phyloP scores from a whole-genome alignment of 1,140 invertebrate species.

The Phthorimaea operculella region DNA sequence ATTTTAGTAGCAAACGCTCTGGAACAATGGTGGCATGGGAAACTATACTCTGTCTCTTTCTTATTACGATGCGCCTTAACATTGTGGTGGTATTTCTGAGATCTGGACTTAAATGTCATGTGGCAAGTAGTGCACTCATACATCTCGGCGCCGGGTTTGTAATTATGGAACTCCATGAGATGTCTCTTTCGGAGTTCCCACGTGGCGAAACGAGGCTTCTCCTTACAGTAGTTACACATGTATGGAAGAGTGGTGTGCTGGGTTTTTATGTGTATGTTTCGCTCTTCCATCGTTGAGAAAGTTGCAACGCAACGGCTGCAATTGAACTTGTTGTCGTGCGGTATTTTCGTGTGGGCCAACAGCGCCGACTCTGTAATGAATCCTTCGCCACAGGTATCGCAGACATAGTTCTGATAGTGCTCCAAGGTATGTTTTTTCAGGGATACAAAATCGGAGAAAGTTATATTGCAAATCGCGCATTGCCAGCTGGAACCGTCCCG shows the following conservation, averaged over 20 bases:
- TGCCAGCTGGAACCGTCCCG: constrained; percentile 50
- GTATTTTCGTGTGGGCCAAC: constrained; percentile 47
- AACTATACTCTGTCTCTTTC: constrained; percentile 49
- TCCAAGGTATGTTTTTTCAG: constrained; percentile 54
- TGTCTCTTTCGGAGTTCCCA: constrained; percentile 53
- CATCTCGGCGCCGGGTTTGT: constrained; percentile 51
- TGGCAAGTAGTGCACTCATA: constrained; percentile 65
- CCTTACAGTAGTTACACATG: constrained; percentile 57
- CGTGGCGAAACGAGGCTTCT: constrained; percentile 51
- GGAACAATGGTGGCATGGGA: constrained; percentile 45
- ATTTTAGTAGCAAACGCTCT: constrained; percentile 50
- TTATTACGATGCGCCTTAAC: constrained; percentile 52
- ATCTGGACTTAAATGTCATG: constrained; percentile 64
- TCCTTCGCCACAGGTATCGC: constrained; percentile 61
- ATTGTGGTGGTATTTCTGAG: constrained; percentile 58
- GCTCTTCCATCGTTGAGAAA: constrained; percentile 52
- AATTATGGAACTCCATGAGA: constrained; percentile 57
- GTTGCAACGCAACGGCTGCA: constrained; percentile 57
- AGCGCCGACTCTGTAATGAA: constrained; percentile 57
- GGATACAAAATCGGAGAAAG: constrained; percentile 60
- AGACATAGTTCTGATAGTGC: constrained; percentile 62
- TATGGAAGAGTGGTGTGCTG: constrained; percentile 50
- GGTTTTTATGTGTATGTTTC: constrained; percentile 47
- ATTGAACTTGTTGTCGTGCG: constrained; percentile 52
- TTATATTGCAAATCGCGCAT: constrained; percentile 46